Conservation (phyloP, 1,140 invertebrate species). For the Hydropsyche tenuis region DNA sequence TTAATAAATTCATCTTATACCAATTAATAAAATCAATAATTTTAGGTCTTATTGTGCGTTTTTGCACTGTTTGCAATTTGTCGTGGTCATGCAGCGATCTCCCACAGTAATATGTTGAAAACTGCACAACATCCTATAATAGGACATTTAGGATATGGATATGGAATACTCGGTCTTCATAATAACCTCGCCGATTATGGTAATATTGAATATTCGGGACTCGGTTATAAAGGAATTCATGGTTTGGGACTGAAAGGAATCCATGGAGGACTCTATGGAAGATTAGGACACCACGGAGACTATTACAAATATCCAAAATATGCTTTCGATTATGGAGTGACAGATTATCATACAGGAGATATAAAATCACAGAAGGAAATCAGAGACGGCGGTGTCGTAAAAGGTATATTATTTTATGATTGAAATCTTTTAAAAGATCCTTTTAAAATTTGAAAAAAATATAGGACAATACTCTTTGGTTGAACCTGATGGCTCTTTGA, state of each 20-base stretch:
- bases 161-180: constrained; percentile 3
- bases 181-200: neutral
- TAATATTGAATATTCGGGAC: neutral
- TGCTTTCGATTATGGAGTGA: constrained; percentile 53
- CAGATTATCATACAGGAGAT: constrained; percentile 53
- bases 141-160: constrained; percentile 19
- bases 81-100: constrained; percentile 17
- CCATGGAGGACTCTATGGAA: neutral
- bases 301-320: constrained; percentile 50
- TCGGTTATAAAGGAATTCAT: constrained; percentile 13
- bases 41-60: constrained; percentile 2
- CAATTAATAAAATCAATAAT: neutral
- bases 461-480: constrained; percentile 59
- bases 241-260: neutral
- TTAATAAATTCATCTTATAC: neutral
- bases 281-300: constrained; percentile 10
- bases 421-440: too few species aligned
- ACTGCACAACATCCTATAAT: neutral
- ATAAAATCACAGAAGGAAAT: constrained; percentile 54
- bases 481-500: constrained; percentile 60
- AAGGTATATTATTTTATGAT: constrained; percentile 50
- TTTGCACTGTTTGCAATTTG: neutral
- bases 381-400: constrained; percentile 53
- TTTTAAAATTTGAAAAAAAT: too few species aligned
- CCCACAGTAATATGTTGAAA: constrained; percentile 28